phyloP scores from a whole-genome alignment of 2,113 vertebrate genomes.

The Hippoglossus stenolepis region DNA sequence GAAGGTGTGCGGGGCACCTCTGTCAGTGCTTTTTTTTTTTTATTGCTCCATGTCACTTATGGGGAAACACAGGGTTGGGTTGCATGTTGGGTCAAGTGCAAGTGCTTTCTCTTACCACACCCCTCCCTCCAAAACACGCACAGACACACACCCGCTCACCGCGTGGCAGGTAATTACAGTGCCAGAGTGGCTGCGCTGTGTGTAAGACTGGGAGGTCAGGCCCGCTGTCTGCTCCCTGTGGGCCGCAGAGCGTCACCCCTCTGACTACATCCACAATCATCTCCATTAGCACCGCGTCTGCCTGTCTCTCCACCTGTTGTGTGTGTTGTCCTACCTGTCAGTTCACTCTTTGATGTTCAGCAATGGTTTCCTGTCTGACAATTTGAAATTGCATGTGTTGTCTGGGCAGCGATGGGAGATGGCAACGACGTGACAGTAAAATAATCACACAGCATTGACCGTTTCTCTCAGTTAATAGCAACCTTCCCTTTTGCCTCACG shows the following conservation, averaged over 20 bases:
- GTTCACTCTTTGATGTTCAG: conserved; percentile 1
- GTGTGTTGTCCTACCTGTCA: background rate
- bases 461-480: conserved; percentile 24
- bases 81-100: conserved; percentile 64
- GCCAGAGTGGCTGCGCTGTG: conserved; percentile 33
- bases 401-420: conserved; percentile 9
- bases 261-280: conserved; percentile 51
- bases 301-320: conserved; percentile 40
- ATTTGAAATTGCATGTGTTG: conserved; percentile 8
- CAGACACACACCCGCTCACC: conserved; percentile 23
- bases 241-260: conserved; percentile 42
- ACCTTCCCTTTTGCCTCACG: background rate
- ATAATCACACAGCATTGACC: background rate
- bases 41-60: conserved; percentile 40
- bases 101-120: conserved; percentile 43
- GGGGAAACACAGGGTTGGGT: conserved; percentile 58
- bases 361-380: conserved; percentile 4
- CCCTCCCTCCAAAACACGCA: conserved; percentile 35
- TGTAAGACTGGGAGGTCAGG: conserved; percentile 52
- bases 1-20: conserved; percentile 19
- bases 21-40: conserved; percentile 10
- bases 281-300: conserved; percentile 49
- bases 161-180: conserved; percentile 65
- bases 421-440: conserved; percentile 7
- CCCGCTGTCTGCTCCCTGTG: conserved; percentile 36